Percentiles rank a stretch among this genome's conserved stretches.
Conservation (phyloP, 2,113 vertebrate genomes). For the Bungarus multicinctus region DNA sequence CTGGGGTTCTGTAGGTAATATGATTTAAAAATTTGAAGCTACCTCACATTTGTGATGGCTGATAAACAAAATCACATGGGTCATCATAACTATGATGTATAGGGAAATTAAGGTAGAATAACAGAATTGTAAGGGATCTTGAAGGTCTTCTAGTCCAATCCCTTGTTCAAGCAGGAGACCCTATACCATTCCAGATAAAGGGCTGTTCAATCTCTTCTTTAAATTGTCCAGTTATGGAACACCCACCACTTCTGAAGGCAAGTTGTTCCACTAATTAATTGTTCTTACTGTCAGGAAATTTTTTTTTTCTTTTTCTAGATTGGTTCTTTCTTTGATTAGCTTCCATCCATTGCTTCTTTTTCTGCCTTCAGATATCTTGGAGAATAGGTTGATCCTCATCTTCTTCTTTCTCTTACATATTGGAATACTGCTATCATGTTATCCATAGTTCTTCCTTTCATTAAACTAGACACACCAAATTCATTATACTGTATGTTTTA, state of each 20-base stretch:
- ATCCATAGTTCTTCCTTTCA: not conserved
- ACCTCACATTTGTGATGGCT: not conserved
- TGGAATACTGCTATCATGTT: not conserved
- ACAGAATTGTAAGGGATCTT: not conserved
- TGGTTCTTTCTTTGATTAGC: not conserved
- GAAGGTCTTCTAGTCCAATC: not conserved
- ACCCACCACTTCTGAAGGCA: not conserved
- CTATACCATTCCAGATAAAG: not conserved
- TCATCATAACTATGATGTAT: not conserved
- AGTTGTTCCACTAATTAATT: not conserved
- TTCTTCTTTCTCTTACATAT: not conserved
- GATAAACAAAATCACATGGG: not conserved
- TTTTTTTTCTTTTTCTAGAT: not conserved
- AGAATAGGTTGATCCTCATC: not conserved
- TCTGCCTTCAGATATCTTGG: not conserved
- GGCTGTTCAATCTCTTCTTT: not conserved
- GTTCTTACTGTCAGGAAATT: not conserved
- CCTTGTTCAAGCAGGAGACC: not conserved
- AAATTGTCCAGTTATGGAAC: not conserved
- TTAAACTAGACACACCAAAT: not conserved
- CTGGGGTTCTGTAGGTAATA: not conserved
- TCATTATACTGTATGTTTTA: not conserved
- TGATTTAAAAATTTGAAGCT: not conserved
- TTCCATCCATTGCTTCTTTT: not conserved
- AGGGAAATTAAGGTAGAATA: not conserved